Evolutionary conservation across 2,797 vertebrate species (phyloP).

Genomic region (Hypotaenidia philippensis): DNA sequence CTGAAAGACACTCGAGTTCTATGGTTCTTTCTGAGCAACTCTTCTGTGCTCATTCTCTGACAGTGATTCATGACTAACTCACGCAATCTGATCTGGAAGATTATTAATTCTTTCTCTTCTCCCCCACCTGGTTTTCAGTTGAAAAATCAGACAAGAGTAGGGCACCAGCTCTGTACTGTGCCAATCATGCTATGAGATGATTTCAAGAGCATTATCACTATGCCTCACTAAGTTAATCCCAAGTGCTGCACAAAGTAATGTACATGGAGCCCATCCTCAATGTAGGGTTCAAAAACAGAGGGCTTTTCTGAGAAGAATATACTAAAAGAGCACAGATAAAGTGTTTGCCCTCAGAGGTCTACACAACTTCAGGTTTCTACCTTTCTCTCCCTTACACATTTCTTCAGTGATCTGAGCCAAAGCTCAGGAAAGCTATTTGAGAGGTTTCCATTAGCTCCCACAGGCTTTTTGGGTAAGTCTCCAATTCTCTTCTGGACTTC

Average conservation of each 20-base stretch:
- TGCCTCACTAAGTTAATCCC: background rate
- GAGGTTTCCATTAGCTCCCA: background rate
- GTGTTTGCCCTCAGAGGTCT: background rate
- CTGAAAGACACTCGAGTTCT: background rate
- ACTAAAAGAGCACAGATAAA: background rate
- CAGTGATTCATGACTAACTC: conserved; percentile 51
- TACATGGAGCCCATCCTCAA: background rate
- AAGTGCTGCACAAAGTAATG: background rate
- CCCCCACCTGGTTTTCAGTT: background rate
- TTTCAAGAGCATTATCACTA: background rate
- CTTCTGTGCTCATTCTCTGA: background rate
- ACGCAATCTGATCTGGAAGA: conserved; percentile 15
- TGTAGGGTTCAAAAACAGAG: background rate
- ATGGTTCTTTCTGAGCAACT: background rate
- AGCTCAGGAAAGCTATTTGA: background rate
- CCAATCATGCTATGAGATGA: background rate
- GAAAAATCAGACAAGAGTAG: conserved; percentile 23
- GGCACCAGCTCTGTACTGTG: background rate
- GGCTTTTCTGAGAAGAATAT: background rate
- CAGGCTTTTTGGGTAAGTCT: background rate
- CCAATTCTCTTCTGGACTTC: background rate
- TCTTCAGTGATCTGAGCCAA: background rate
- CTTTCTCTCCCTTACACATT: background rate
- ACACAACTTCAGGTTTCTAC: background rate
- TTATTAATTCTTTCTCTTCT: conserved; percentile 42